These are phyloP conservation scores for Cydia strobilella DNA, from an alignment of 1,140 invertebrate species.

Conservation along the genomic window DNA sequence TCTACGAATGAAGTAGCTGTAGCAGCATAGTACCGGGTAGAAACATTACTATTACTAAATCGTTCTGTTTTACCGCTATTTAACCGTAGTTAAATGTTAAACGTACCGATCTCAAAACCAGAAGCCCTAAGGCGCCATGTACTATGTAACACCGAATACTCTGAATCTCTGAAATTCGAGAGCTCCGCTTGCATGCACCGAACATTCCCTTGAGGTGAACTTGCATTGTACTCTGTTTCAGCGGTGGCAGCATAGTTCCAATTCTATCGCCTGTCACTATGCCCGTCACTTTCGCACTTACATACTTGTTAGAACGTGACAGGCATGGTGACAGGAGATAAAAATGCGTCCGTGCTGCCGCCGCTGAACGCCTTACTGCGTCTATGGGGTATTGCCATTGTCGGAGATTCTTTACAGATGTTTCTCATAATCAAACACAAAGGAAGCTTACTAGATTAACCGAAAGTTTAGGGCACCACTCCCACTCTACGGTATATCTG, in stretches of 20 bases:
- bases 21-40: not conserved
- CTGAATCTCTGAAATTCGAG: slow-evolving; percentile 25
- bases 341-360: too few relatives aligned
- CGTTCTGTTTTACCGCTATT: not conserved
- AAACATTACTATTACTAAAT: not conserved
- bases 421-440: not conserved
- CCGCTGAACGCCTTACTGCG: not conserved
- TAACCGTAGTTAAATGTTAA: slow-evolving; percentile 1
- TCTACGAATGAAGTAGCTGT: not conserved
- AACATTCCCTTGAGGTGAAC: slow-evolving; percentile 26
- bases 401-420: not conserved
- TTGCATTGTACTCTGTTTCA: slow-evolving; percentile 15
- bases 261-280: too few relatives aligned
- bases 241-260: too few relatives aligned
- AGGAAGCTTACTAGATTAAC: not conserved
- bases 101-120: not conserved
- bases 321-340: too few relatives aligned
- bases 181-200: slow-evolving; percentile 17
- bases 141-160: slow-evolving; percentile 6
- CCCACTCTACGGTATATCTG: too few relatives aligned
- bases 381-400: not conserved
- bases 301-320: too few relatives aligned
- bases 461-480: too few relatives aligned
- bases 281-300: too few relatives aligned
- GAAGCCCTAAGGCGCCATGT: not conserved